A percentile compares a stretch with the other conserved stretches of the same genome.
phyloP scores from a whole-genome alignment of 2,797 vertebrate genomes.

The Ispidina picta region DNA sequence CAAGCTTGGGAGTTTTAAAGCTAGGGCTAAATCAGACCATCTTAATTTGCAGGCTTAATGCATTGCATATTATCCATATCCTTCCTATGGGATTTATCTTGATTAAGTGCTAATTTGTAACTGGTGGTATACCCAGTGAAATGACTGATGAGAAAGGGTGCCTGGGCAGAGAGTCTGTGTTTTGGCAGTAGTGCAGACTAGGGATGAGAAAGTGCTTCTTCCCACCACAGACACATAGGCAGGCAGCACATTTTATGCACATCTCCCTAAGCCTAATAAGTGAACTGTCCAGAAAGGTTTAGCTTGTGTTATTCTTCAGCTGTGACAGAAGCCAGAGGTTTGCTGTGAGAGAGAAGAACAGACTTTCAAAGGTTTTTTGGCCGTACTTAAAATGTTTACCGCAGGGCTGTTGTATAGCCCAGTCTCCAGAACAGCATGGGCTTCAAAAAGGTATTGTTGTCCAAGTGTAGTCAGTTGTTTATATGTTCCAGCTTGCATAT shows the following conservation, averaged over 20 bases:
- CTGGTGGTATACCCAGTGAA: conserved; percentile 58
- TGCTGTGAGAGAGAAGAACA: not conserved
- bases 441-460: rapidly evolving
- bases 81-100: conserved; percentile 72
- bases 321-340: not conserved
- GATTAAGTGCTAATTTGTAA: conserved; percentile 71
- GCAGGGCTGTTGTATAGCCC: not conserved
- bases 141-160: conserved; percentile 66
- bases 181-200: not conserved
- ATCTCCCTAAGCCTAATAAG: not conserved
- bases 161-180: conserved; percentile 26
- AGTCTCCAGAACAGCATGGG: not conserved
- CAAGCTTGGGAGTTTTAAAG: conserved; percentile 58
- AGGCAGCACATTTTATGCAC: not conserved
- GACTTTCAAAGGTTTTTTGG: not conserved
- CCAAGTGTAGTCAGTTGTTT: not conserved
- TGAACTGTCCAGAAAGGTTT: not conserved
- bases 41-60: conserved; percentile 67
- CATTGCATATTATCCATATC: conserved; percentile 68
- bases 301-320: not conserved
- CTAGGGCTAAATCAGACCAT: conserved; percentile 60
- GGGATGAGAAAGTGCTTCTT: not conserved
- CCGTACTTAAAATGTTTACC: rapidly evolving
- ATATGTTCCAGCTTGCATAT: not conserved
- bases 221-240: not conserved